Evolutionary conservation across 2,888 invertebrate species (phyloP).

Genomic region (Pyralis farinalis): DNA sequence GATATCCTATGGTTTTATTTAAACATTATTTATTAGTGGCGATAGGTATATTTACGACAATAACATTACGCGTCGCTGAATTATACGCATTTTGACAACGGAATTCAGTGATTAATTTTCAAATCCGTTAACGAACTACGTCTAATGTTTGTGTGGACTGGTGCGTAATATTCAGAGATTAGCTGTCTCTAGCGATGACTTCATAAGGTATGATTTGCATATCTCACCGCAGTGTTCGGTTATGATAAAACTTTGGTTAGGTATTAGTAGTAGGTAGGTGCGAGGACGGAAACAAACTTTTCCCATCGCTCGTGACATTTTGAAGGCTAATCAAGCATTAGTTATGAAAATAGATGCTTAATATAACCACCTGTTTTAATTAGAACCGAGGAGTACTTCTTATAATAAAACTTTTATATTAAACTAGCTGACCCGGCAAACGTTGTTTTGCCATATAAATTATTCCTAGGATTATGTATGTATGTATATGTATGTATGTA

Average conservation of each 20-base stretch:
- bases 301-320: slow-evolving; percentile 1
- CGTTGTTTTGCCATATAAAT: too few species aligned
- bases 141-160: background rate
- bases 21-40: too few species aligned
- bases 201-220: slow-evolving; percentile 15
- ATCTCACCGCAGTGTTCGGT: slow-evolving; percentile 4
- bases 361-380: too few species aligned
- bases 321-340: slow-evolving; percentile 6
- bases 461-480: too few species aligned
- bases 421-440: too few species aligned
- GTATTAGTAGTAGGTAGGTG: slow-evolving; percentile 1
- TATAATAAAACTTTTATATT: too few species aligned
- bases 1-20: too few species aligned
- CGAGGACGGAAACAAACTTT: slow-evolving; percentile 1
- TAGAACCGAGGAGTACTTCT: background rate
- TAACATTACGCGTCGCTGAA: too few species aligned
- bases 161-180: slow-evolving; percentile 1
- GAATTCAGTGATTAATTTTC: background rate
- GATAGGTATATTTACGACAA: too few species aligned
- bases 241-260: slow-evolving; percentile 8
- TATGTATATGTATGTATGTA: too few species aligned
- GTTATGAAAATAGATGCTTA: background rate
- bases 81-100: background rate
- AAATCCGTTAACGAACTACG: background rate
- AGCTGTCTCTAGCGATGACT: background rate